Percentiles rank a stretch among this genome's conserved stretches.
phyloP scores from a whole-genome alignment of 2,113 vertebrate species.

The Oncorhynchus masou region DNA sequence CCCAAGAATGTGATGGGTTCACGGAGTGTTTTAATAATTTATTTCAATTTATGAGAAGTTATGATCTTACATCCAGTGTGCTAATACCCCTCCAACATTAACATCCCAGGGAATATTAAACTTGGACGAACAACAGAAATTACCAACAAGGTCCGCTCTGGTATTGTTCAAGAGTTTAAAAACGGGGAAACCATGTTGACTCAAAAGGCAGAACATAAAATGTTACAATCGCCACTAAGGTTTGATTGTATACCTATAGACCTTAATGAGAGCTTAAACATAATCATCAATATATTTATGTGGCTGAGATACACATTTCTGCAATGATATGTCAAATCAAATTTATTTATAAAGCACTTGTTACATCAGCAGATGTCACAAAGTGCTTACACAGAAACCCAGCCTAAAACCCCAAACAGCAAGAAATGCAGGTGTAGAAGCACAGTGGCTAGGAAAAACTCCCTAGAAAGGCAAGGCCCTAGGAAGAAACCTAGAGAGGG shows the following conservation, averaged over 20 bases:
- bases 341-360: too few relatives aligned
- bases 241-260: constrained; percentile 13
- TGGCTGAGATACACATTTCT: not conserved
- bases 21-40: constrained; percentile 42
- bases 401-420: too few relatives aligned
- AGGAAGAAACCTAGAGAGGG: too few relatives aligned
- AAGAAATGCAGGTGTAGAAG: too few relatives aligned
- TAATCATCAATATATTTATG: not conserved
- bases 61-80: constrained; percentile 26
- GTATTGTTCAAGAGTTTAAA: constrained; percentile 41
- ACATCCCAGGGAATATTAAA: constrained; percentile 46
- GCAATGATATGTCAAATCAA: not conserved
- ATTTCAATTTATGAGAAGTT: constrained; percentile 42
- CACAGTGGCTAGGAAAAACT: too few relatives aligned
- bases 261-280: not conserved
- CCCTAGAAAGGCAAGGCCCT: too few relatives aligned
- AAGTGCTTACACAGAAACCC: too few relatives aligned
- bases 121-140: constrained; percentile 36
- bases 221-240: constrained; percentile 24
- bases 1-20: constrained; percentile 29
- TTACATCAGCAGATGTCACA: too few relatives aligned
- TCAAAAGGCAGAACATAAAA: constrained; percentile 34
- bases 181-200: constrained; percentile 40
- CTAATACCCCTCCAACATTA: constrained; percentile 43
- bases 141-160: constrained; percentile 20